A percentile compares a stretch with the other conserved stretches of the same genome.
Evolutionary conservation across 2,797 vertebrate species (phyloP).

Genomic region (Hemibagrus guttatus): DNA sequence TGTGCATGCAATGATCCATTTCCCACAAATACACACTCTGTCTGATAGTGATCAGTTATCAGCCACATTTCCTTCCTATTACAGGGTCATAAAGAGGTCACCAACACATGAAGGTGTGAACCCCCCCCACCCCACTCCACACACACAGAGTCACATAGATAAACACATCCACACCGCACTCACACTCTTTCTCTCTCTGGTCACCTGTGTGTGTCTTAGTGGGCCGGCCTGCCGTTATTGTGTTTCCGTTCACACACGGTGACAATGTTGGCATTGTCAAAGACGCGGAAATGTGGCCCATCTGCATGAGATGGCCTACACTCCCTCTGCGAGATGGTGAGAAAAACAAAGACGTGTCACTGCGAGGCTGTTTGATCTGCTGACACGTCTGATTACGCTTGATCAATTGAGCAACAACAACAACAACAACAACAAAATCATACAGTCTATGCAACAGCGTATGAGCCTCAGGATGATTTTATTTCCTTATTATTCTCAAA

Average conservation of each 20-base stretch:
- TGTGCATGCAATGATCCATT: not conserved
- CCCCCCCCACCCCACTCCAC: constrained; percentile 45
- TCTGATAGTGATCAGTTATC: constrained; percentile 61
- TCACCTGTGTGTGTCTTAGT: constrained; percentile 62
- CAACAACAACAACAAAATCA: not conserved
- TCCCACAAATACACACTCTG: constrained; percentile 9
- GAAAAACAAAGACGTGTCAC: constrained; percentile 42
- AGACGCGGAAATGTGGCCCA: constrained; percentile 39
- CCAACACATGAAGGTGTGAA: constrained; percentile 52
- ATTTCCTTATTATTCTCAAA: not conserved
- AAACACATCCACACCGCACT: constrained; percentile 44
- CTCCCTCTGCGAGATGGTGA: constrained; percentile 17
- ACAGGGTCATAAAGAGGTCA: constrained; percentile 75
- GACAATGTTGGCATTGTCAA: constrained; percentile 59
- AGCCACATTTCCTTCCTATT: constrained; percentile 63
- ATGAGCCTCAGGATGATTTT: not conserved
- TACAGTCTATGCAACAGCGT: not conserved
- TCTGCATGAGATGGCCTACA: constrained; percentile 32
- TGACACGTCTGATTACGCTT: constrained; percentile 33
- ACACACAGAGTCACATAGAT: constrained; percentile 32
- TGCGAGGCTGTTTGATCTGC: constrained; percentile 22
- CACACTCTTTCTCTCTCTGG: constrained; percentile 32
- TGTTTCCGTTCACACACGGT: constrained; percentile 51
- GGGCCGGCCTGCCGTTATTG: constrained; percentile 48
- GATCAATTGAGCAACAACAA: constrained; percentile 34